Conservation (phyloP, 2,797 vertebrate genomes). For the Neosalanx taihuensis region DNA sequence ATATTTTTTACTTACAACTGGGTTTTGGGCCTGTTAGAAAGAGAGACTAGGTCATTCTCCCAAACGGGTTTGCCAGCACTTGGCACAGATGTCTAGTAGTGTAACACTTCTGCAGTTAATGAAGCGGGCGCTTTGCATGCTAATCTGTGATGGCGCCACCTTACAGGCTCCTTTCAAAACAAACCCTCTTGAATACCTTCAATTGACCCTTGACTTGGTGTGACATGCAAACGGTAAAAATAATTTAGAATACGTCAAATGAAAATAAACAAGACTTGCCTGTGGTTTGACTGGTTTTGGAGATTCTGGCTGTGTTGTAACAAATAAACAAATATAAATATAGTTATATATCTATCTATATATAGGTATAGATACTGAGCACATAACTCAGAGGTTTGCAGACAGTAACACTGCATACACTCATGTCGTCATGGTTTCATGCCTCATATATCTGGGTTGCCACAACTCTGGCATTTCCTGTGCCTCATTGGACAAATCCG, state of each 20-base stretch:
- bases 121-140: background rate
- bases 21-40: conserved; percentile 58
- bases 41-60: conserved; percentile 44
- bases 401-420: too few species aligned
- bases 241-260: background rate
- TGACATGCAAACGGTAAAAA: conserved; percentile 49
- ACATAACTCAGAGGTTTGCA: conserved; percentile 3
- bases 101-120: background rate
- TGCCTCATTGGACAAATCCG: conserved; percentile 37
- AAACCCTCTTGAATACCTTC: conserved; percentile 12
- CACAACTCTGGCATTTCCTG: too few species aligned
- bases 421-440: too few species aligned
- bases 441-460: too few species aligned
- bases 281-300: conserved; percentile 94
- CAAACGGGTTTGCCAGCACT: conserved; percentile 29
- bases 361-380: background rate
- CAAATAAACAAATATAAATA: conserved; percentile 85
- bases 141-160: conserved; percentile 3
- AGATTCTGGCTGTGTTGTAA: conserved; percentile 91
- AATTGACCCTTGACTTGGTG: conserved; percentile 21
- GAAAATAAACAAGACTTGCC: conserved; percentile 82
- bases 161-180: background rate
- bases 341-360: too few species aligned
- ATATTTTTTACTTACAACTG: conserved; percentile 59
- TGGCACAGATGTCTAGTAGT: background rate